A percentile compares a stretch with the other conserved stretches of the same genome.
Evolutionary conservation across 2,888 invertebrate genomes (phyloP).

Genomic region (Latrodectus hesperus): DNA sequence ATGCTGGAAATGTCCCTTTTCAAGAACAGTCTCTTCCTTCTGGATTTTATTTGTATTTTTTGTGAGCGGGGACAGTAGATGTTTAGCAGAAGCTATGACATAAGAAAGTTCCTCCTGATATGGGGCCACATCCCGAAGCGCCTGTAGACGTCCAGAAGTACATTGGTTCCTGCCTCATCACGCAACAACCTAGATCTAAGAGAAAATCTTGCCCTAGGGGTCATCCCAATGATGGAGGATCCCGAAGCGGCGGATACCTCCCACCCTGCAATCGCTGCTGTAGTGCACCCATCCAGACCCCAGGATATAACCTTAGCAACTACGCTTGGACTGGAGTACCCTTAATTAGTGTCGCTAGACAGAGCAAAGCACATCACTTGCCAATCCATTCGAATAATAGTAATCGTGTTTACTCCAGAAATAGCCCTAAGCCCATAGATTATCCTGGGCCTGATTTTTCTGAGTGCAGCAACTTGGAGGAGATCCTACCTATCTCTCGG

Average conservation of each 20-base stretch:
- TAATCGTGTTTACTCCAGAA: background rate
- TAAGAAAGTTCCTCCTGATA: slow-evolving; percentile 73
- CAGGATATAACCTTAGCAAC: slow-evolving; percentile 42
- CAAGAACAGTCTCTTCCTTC: no score
- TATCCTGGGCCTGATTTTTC: slow-evolving; percentile 8
- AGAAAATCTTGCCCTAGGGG: slow-evolving; percentile 37
- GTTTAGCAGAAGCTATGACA: slow-evolving; percentile 28
- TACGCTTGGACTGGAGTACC: slow-evolving; percentile 84
- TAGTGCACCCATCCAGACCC: slow-evolving; percentile 16
- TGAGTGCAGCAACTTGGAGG: slow-evolving; percentile 71
- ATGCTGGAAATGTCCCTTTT: no score
- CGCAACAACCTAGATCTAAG: slow-evolving; percentile 72
- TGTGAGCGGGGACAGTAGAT: background rate
- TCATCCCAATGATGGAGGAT: slow-evolving; percentile 35
- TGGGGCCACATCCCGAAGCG: slow-evolving; percentile 84
- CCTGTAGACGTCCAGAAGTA: slow-evolving; percentile 80
- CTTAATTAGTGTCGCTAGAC: slow-evolving; percentile 84
- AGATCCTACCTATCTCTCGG: slow-evolving; percentile 80
- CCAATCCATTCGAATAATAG: slow-evolving; percentile 53
- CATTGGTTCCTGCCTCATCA: slow-evolving; percentile 80
- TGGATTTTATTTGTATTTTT: background rate
- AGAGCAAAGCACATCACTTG: slow-evolving; percentile 74
- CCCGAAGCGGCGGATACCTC: slow-evolving; percentile 19
- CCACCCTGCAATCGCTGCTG: slow-evolving; percentile 57
- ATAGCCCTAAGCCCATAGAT: slow-evolving; percentile 5